Conservation (phyloP, 2,113 vertebrate species). For the Excalfactoria chinensis region DNA sequence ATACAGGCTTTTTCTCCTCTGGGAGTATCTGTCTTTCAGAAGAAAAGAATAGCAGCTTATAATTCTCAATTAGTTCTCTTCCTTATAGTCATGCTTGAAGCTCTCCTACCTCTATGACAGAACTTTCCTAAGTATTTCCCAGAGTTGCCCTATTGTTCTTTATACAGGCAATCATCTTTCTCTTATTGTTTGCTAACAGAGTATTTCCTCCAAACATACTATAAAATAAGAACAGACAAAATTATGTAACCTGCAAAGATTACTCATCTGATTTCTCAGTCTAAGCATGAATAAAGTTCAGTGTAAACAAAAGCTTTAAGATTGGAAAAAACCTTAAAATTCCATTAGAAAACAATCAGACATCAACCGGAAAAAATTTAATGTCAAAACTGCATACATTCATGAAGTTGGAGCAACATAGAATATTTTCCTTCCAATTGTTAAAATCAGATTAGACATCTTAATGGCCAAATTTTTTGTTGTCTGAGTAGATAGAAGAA, state of each 20-base stretch:
- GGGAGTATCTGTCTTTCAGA: background rate
- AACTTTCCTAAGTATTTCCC: constrained; percentile 37
- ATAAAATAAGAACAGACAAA: constrained; percentile 20
- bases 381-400: background rate
- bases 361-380: background rate
- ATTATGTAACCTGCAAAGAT: constrained; percentile 16
- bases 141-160: constrained; percentile 35
- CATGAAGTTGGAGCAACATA: background rate
- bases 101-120: background rate
- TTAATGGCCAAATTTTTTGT: background rate
- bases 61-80: constrained; percentile 19
- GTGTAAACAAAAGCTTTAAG: constrained; percentile 49
- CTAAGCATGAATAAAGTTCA: constrained; percentile 42
- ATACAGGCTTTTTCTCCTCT: background rate
- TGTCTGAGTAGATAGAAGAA: background rate
- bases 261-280: background rate
- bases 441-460: constrained; percentile 6
- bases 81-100: background rate
- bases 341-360: background rate
- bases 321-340: background rate
- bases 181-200: background rate
- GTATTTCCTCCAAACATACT: constrained; percentile 38
- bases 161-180: constrained; percentile 17
- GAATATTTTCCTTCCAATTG: constrained; percentile 4
- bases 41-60: background rate